phyloP scores from a whole-genome alignment of 2,888 invertebrate species.

The Thera obeliscata region DNA sequence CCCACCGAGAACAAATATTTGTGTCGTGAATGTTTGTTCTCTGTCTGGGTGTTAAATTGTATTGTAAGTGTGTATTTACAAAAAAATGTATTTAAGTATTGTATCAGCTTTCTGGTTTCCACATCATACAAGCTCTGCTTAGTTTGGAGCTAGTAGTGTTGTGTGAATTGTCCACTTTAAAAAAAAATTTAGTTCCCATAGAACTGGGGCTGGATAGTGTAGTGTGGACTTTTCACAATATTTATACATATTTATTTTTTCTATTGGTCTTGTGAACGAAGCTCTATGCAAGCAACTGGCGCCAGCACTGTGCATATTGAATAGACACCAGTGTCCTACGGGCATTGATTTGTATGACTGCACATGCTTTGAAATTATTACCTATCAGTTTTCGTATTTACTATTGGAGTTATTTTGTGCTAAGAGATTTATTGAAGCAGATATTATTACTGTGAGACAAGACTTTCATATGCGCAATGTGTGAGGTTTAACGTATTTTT shows the following conservation, averaged over 20 bases:
- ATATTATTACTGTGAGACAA: constrained; percentile 6
- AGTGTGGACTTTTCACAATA: too few species aligned
- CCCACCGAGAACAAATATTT: too few species aligned
- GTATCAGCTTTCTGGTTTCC: too few species aligned
- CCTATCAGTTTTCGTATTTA: constrained; percentile 27
- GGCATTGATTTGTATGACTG: constrained; percentile 40
- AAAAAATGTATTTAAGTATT: too few species aligned
- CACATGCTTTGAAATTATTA: constrained; percentile 36
- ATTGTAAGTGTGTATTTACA: too few species aligned
- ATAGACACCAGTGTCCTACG: constrained; percentile 24
- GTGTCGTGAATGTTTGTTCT: too few species aligned
- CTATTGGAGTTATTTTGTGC: constrained; percentile 24
- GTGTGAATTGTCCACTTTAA: too few species aligned
- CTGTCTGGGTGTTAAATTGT: too few species aligned
- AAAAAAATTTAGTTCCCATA: too few species aligned
- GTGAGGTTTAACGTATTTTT: constrained; percentile 8
- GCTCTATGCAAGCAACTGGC: constrained; percentile 34
- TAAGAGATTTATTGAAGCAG: constrained; percentile 18
- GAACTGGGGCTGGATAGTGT: too few species aligned
- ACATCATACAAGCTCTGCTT: too few species aligned
- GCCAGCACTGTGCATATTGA: constrained; percentile 38
- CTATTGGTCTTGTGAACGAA: constrained; percentile 8
- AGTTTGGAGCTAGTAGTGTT: too few species aligned
- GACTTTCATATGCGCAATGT: constrained; percentile 4
- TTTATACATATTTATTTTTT: neutral